Percentiles rank a stretch among this genome's conserved stretches.
phyloP scores from a whole-genome alignment of 2,797 vertebrate species.

The Crenichthys baileyi region DNA sequence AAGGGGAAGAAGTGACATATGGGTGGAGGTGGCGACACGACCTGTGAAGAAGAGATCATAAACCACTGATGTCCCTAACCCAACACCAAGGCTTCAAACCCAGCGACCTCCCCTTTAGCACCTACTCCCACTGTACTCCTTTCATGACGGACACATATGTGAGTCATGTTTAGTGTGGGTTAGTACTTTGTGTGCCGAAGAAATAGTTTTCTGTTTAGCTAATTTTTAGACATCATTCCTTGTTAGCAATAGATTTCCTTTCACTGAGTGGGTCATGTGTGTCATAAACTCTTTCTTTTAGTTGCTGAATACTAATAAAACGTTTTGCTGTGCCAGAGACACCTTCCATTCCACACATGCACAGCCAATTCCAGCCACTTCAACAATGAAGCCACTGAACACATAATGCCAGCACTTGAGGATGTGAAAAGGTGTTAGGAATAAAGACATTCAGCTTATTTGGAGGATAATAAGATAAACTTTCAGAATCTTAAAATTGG shows the following conservation, averaged over 20 bases:
- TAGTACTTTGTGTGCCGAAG: slow-evolving; percentile 9
- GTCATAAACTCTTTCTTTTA: not conserved
- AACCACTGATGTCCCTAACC: slow-evolving; percentile 10
- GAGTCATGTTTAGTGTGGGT: slow-evolving; percentile 27
- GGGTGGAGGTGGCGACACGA: slow-evolving; percentile 23
- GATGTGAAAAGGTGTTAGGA: slow-evolving; percentile 4
- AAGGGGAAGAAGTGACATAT: slow-evolving; percentile 27
- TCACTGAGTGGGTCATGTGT: not conserved
- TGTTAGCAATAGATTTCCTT: not conserved
- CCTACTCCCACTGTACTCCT: slow-evolving; percentile 34
- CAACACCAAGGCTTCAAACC: slow-evolving; percentile 48
- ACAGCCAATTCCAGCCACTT: not conserved
- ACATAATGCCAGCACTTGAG: not conserved
- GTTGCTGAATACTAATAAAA: slow-evolving; percentile 13
- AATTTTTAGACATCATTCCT: slow-evolving; percentile 15
- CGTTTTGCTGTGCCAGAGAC: slow-evolving; percentile 22
- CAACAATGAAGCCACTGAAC: slow-evolving; percentile 1
- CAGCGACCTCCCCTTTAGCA: slow-evolving; percentile 15
- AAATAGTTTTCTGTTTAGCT: slow-evolving; percentile 7
- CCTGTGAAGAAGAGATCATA: slow-evolving; percentile 38
- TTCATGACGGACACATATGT: slow-evolving; percentile 30
- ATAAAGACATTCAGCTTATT: not conserved
- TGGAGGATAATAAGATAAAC: not conserved
- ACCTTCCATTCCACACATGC: not conserved
- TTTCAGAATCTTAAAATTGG: not conserved